These are phyloP conservation scores for Tiliacea aurago DNA, from an alignment of 2,888 invertebrate species.

Conservation along the genomic window DNA sequence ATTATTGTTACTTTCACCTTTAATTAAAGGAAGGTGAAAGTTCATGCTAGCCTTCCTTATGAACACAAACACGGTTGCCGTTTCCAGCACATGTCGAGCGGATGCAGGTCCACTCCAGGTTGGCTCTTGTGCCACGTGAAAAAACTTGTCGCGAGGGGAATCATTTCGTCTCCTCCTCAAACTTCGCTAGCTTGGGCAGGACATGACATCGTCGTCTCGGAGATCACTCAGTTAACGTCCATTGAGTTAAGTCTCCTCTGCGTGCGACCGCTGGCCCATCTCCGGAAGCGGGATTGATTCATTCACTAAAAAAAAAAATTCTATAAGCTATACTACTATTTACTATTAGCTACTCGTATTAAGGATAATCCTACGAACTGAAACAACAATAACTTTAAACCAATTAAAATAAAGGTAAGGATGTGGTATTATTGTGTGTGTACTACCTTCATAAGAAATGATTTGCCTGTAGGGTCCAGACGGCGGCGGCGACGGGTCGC, in stretches of 20 bases:
- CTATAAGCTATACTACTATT: no score
- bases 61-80: background rate
- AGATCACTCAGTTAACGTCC: background rate
- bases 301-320: background rate
- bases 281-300: background rate
- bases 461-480: conserved; percentile 81
- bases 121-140: background rate
- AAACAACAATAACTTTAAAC: background rate
- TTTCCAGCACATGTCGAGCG: background rate
- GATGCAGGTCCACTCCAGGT: background rate
- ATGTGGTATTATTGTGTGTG: background rate
- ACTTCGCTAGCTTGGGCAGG: background rate
- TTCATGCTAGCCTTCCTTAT: background rate
- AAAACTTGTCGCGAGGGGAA: background rate
- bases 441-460: background rate
- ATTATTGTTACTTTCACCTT: background rate
- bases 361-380: background rate
- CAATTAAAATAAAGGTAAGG: background rate
- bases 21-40: background rate
- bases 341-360: background rate
- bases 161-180: background rate
- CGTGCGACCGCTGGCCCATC: background rate
- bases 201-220: background rate
- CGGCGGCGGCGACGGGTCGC: conserved; percentile 87
- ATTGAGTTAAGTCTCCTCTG: background rate